phyloP scores from a whole-genome alignment of 2,797 vertebrate species.

The Valencia hispanica region DNA sequence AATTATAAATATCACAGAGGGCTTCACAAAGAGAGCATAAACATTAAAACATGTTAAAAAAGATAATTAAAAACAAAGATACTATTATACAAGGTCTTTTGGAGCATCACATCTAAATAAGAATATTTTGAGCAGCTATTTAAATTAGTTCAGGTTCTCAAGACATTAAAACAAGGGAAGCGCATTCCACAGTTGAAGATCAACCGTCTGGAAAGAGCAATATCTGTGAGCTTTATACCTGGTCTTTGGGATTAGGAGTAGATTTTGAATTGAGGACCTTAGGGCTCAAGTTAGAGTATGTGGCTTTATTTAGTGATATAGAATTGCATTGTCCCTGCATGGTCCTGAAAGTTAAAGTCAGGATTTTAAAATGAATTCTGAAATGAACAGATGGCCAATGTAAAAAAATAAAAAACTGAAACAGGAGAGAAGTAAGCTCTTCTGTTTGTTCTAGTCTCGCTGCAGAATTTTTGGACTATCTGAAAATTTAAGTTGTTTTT shows the following conservation, averaged over 20 bases:
- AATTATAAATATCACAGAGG: neutral
- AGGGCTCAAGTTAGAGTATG: neutral
- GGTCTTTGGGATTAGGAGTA: neutral
- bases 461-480: neutral
- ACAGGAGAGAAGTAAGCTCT: neutral
- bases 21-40: neutral
- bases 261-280: neutral
- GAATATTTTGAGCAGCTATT: neutral
- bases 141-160: neutral
- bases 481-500: neutral
- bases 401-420: neutral
- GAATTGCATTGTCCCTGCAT: neutral
- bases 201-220: neutral
- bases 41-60: too few relatives aligned
- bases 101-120: neutral
- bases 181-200: too few relatives aligned
- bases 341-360: neutral
- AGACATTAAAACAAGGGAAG: neutral
- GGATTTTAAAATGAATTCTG: neutral
- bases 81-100: too few relatives aligned
- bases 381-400: neutral
- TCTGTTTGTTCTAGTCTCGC: neutral
- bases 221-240: neutral
- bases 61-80: too few relatives aligned
- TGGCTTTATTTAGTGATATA: neutral